These are phyloP conservation scores for Crotophaga sulcirostris DNA, from an alignment of 2,113 vertebrate genomes.

Conservation along the genomic window DNA sequence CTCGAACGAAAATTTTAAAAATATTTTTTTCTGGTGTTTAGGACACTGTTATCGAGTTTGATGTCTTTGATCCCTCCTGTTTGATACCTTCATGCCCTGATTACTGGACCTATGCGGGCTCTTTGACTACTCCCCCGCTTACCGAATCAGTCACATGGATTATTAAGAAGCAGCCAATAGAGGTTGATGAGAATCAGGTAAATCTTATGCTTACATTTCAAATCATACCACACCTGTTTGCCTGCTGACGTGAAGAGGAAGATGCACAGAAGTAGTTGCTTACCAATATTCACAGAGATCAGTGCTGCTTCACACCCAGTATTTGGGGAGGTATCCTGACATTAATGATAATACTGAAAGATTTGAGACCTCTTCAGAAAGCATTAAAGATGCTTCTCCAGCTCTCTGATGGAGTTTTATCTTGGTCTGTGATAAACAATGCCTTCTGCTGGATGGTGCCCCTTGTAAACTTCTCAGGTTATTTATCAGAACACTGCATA, in stretches of 20 bases:
- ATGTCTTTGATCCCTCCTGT: conserved; percentile 85
- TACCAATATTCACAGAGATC: not conserved
- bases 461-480: not conserved
- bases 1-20: not conserved
- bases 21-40: conserved; percentile 18
- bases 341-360: not conserved
- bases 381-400: not conserved
- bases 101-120: conserved; percentile 95
- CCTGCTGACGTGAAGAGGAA: not conserved
- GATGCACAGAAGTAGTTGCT: not conserved
- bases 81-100: conserved; percentile 86
- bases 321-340: not conserved
- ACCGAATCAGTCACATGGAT: conserved; percentile 94
- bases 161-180: conserved; percentile 91
- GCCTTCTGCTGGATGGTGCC: not conserved
- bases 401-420: not conserved
- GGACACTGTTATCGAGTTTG: conserved; percentile 88
- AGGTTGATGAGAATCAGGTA: conserved; percentile 95
- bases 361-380: not conserved
- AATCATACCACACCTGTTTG: not conserved
- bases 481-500: not conserved
- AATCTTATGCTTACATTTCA: not conserved
- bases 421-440: not conserved
- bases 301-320: not conserved
- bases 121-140: conserved; percentile 91